Evolutionary conservation across 2,888 invertebrate species (phyloP).

Genomic region (Mimas tiliae): DNA sequence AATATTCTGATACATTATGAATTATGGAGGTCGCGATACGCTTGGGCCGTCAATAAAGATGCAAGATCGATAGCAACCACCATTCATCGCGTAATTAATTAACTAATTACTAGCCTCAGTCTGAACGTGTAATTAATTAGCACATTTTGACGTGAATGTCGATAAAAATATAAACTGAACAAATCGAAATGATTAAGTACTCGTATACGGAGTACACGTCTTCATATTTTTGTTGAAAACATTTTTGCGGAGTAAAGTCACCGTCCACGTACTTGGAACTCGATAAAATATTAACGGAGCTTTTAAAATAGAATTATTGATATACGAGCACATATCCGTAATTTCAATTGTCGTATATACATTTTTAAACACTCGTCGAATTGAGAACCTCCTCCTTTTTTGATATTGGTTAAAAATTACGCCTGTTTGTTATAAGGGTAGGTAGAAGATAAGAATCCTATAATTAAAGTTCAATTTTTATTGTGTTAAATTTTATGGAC

Average conservation of each 20-base stretch:
- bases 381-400: no score
- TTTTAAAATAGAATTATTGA: background rate
- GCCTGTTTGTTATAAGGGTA: no score
- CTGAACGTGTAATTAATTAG: slow-evolving; percentile 49
- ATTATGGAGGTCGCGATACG: slow-evolving; percentile 19
- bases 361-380: no score
- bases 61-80: slow-evolving; percentile 23
- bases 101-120: slow-evolving; percentile 47
- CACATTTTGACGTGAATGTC: slow-evolving; percentile 35
- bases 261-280: background rate
- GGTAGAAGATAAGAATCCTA: no score
- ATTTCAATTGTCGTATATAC: no score
- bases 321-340: no score
- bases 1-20: slow-evolving; percentile 43
- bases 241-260: background rate
- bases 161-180: slow-evolving; percentile 33
- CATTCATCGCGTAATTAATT: slow-evolving; percentile 44
- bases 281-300: slow-evolving; percentile 6
- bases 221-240: slow-evolving; percentile 1
- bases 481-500: no score
- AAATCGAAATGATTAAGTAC: slow-evolving; percentile 23
- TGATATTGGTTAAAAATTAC: no score
- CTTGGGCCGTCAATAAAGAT: slow-evolving; percentile 7
- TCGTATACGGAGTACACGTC: slow-evolving; percentile 2
- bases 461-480: no score